Base-by-base conservation (phyloP, 2,113 vertebrate species). In the Myotis lucifugus region DNA sequence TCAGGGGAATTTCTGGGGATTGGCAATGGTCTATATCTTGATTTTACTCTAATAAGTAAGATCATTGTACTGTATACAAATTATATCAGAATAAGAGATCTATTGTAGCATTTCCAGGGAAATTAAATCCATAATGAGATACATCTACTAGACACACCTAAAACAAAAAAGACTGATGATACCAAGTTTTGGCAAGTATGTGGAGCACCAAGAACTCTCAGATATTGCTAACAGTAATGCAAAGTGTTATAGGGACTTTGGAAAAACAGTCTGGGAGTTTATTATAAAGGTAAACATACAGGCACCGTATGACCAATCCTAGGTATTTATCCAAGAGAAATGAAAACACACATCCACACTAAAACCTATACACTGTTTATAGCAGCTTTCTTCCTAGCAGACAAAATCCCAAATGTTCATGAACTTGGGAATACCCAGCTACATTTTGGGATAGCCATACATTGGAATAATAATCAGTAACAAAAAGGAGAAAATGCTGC, bases 391-490 rank as follows among this genome's bases (percentile, higher is more conserved):
- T 88, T 76, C 34, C 2, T 37, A 74, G 91, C 25, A 59, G n/a
- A 74, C 34, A 83, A 90, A 82, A 54, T 25, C 14, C 46, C 27
- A 91, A 69, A 87, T 87, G 34, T 79, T 48, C 3, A 27, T 88
- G 48, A 85, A 46, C 17, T 78, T 19, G 17, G 54, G 8, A 66
- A 85, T 40, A 29, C 11, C 25, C 52, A 50, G 86, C 54, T 95
- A 73, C 86, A 87, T 77, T 69, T 21, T 66, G 32, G 13, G 64
- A 61, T 59, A 50, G 19, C 25, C 17, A 6, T 81, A 88, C 34
- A 46, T 15, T 70, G 27, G 27, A 89, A 87, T 90, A 74, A 95
- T 32, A 59, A 93, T 46, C 37, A 95, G 69, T 18, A 90, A 69
- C 12, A 34, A 42, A 42, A 86, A 56, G 25, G 34, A 74, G 73